Evolutionary conservation across 2,888 invertebrate species (phyloP).

Genomic region (Aproaerema taeniolella): DNA sequence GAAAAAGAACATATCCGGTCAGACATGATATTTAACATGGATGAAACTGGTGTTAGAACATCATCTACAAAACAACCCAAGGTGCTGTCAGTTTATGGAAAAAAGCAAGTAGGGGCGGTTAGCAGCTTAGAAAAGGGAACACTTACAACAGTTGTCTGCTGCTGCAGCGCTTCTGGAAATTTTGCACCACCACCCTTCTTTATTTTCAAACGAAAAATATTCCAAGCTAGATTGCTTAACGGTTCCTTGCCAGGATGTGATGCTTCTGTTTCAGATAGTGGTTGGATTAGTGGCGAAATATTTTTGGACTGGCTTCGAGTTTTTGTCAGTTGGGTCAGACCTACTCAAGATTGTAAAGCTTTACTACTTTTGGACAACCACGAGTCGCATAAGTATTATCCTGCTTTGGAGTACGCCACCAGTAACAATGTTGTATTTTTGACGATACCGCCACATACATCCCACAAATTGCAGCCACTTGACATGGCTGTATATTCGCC

Average conservation of each 20-base stretch:
- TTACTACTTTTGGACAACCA: slow-evolving; percentile 16
- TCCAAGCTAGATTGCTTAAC: slow-evolving; percentile 23
- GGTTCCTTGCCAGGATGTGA: slow-evolving; percentile 23
- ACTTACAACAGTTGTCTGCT: slow-evolving; percentile 12
- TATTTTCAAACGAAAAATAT: slow-evolving; percentile 8
- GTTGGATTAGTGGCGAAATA: slow-evolving; percentile 21
- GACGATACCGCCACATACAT: slow-evolving; percentile 15
- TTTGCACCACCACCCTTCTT: slow-evolving; percentile 25
- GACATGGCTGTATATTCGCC: slow-evolving; percentile 5
- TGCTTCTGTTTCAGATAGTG: slow-evolving; percentile 20
- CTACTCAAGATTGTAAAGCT: slow-evolving; percentile 10
- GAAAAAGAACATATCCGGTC: slow-evolving; percentile 10
- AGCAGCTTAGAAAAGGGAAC: neutral
- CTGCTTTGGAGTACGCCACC: slow-evolving; percentile 16
- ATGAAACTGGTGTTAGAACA: slow-evolving; percentile 10
- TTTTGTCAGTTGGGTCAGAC: slow-evolving; percentile 15
- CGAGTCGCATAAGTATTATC: slow-evolving; percentile 15
- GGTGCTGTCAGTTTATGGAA: neutral
- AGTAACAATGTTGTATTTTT: slow-evolving; percentile 18
- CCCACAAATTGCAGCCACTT: slow-evolving; percentile 12
- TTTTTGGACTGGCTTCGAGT: slow-evolving; percentile 23
- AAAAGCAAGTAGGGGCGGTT: slow-evolving; percentile 7
- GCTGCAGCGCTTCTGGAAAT: slow-evolving; percentile 19
- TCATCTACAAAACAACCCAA: neutral
- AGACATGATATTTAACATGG: slow-evolving; percentile 10